phyloP scores from a whole-genome alignment of 2,113 vertebrate genomes.

The Peromyscus maniculatus region DNA sequence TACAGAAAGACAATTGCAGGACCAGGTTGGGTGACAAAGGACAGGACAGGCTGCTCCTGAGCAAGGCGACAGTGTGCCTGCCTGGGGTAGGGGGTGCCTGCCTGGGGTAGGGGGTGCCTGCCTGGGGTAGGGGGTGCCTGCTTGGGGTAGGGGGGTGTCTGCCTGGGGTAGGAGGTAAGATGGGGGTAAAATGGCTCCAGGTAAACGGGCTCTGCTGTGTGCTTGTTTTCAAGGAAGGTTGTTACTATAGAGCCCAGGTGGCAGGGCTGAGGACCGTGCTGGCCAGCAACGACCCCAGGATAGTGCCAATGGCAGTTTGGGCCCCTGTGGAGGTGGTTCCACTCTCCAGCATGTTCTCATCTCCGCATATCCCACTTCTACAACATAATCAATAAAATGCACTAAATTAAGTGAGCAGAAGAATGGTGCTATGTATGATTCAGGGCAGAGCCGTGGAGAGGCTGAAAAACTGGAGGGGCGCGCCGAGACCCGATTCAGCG shows the following conservation, averaged over 20 bases:
- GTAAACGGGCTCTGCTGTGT: too few relatives aligned
- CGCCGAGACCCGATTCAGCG: slow-evolving; percentile 50
- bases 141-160: background rate
- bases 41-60: background rate
- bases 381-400: slow-evolving; percentile 73
- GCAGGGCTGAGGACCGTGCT: background rate
- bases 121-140: background rate
- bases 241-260: background rate
- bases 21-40: background rate
- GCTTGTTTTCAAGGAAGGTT: background rate
- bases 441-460: slow-evolving; percentile 52
- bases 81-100: background rate
- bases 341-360: background rate
- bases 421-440: slow-evolving; percentile 66
- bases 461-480: slow-evolving; percentile 56
- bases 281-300: background rate
- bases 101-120: background rate
- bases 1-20: background rate
- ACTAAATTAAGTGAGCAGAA: slow-evolving; percentile 77
- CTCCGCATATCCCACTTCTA: slow-evolving; percentile 45
- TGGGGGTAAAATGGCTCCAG: too few relatives aligned
- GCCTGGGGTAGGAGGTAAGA: background rate
- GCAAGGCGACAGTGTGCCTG: background rate
- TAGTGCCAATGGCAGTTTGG: background rate
- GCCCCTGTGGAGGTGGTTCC: background rate